A percentile compares a stretch with the other conserved stretches of the same genome.
phyloP scores from a whole-genome alignment of 1,140 invertebrate genomes.

The Muscidifurax raptorellus region DNA sequence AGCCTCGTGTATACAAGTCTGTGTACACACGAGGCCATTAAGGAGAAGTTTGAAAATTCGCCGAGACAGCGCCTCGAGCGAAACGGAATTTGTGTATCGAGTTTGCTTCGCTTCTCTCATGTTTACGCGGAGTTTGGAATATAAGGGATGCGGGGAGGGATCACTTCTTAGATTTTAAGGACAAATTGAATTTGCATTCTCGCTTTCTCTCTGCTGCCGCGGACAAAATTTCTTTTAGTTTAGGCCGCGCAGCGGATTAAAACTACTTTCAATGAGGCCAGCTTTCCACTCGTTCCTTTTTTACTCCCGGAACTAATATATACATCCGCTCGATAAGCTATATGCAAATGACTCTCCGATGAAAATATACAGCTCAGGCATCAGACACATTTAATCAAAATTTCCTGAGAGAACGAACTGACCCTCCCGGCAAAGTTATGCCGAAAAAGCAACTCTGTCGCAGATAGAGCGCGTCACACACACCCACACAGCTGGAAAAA shows the following conservation, averaged over 20 bases:
- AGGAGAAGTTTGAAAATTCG: conserved; percentile 17
- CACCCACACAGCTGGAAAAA: conserved; percentile 46
- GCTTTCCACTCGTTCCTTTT: no score
- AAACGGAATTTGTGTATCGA: background rate
- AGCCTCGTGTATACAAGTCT: background rate
- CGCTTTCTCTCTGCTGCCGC: no score
- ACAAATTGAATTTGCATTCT: background rate
- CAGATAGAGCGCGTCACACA: background rate
- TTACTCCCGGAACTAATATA: background rate
- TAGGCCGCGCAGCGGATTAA: conserved; percentile 57
- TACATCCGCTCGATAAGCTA: conserved; percentile 9
- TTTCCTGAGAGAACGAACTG: background rate
- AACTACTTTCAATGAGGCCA: no score
- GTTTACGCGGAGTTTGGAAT: background rate
- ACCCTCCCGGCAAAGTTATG: background rate
- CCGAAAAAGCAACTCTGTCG: conserved; percentile 1
- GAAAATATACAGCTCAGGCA: no score
- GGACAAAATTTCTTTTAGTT: no score
- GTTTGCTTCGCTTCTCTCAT: background rate
- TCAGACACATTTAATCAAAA: background rate
- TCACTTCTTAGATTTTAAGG: background rate
- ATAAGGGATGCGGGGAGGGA: no score
- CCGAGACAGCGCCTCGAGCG: background rate
- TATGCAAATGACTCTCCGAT: conserved; percentile 5
- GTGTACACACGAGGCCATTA: background rate